Evolutionary conservation across 2,888 invertebrate genomes (phyloP), one percentile per base, ranked within the genome.

Genomic region (Malacosoma neustria): DNA sequence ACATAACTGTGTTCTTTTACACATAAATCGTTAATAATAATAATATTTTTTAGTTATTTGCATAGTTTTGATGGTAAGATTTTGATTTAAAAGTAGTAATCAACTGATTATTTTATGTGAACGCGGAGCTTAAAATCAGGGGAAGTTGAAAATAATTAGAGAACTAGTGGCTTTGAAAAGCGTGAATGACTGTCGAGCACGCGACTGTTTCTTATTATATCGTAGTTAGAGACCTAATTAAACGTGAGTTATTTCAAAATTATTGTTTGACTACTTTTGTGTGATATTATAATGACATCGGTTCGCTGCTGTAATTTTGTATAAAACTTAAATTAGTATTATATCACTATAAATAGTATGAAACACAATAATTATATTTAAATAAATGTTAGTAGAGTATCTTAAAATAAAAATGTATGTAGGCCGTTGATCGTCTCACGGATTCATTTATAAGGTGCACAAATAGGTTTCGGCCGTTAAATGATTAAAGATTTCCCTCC

Each of bases 191-290:
- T 55, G 45, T 42, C 59, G 57, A 57, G 55, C 80, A 80, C 80
- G 80, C 79, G 55, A 81, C 56, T 65, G 62, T 61, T 64, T 62
- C 76, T 72, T 72, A 79, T 80, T 80, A 79, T 77, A 70, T 72
- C 61, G 75, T 68, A 71, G 72, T 76, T 75, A 76, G 69, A 65
- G 59, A 64, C 62, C 62, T 71, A 75, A 74, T 76, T 77, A 73
- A 70, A 67, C 63, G 60, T 63, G 65, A 63, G 66, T 69, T 70
- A 70, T 65, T 68, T 60, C 54, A 48, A 61, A 57, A 64, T 63
- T 63, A 62, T 61, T 64, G 61, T 64, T 58, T 55, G 58, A 61
- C 64, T 63, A 61, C 55, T 51, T 58, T 61, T 55, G 43, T 43
- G 42, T 43, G 40, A 37, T 37, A 33, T 46, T 42, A 42, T 48